Evolutionary conservation across 2,113 vertebrate species (phyloP).

Genomic region (Puma concolor): DNA sequence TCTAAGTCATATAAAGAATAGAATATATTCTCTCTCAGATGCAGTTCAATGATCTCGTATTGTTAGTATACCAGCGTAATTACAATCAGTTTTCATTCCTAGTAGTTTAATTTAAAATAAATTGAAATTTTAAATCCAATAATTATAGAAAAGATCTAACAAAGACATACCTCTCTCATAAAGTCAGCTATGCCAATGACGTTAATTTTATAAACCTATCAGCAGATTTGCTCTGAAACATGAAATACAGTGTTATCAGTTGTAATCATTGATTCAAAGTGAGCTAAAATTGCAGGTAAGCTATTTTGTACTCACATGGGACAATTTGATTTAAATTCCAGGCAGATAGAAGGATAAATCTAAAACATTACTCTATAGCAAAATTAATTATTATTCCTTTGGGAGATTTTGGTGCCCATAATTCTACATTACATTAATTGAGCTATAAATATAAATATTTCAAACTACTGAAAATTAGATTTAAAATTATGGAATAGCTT

Average conservation of each 20-base stretch:
- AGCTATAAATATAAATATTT: constrained; percentile 51
- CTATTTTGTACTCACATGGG: neutral
- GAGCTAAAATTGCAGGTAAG: neutral
- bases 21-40: neutral
- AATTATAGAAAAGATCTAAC: neutral
- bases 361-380: neutral
- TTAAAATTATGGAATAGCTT: constrained; percentile 41
- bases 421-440: constrained; percentile 57
- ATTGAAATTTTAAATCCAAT: neutral
- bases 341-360: constrained; percentile 44
- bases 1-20: neutral
- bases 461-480: constrained; percentile 19
- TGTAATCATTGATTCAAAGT: constrained; percentile 26
- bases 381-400: constrained; percentile 39
- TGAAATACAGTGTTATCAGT: neutral
- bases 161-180: neutral
- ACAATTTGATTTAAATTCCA: constrained; percentile 41
- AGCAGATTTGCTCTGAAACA: neutral
- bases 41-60: neutral
- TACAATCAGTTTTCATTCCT: neutral
- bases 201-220: neutral
- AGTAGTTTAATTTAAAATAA: neutral
- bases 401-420: neutral
- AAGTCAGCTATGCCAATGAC: neutral
- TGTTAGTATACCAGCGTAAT: neutral